Evolutionary conservation across 2,797 vertebrate species (phyloP), one percentile per base, ranked within the genome.

Genomic region (Nannoperca obscura): DNA sequence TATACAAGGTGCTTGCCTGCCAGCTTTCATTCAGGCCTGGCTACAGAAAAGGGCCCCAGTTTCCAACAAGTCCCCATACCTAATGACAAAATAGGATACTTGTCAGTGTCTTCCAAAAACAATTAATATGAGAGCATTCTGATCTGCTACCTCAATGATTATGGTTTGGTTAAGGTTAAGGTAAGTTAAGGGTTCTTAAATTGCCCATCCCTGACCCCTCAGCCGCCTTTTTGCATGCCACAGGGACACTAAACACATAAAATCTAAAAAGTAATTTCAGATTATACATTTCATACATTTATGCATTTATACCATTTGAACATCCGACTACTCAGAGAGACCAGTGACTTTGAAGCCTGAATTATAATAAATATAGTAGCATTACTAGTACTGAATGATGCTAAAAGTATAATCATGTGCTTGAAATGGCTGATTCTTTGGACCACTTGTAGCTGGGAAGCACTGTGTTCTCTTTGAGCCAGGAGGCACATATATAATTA

Each of bases 401-500:
- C 54, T 66, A 30, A 72, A 64, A 59, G 42, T 49, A 50, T 59
- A 74, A 91, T 92, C 88, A 92, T 92, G 89, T 88, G 78, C 86
- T 93, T 80, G 69, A 89, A 27, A 63, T 42, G 69, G 76, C 79
- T 92, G 90, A 91, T 89, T 91, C 86, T 78, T 76, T 81, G 78
- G 54, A 85, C 81, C 61, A 75, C 86, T 89, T 87, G 82, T 88
- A 80, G 84, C 88, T 87, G 66, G 58, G 79, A 91, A 89, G 85
- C 89, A 84, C 46, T 82, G 70, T 59, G 40, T 68, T 80, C n/a
- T 52, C 78, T 79, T 75, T 78, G 54, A 80, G 84, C 86, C 85
- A 67, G 68, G 62, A 89, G 88, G 86, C 82, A 84, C 86, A 88
- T 91, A 76, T 80, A 92, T 93, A 88, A 91, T 92, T 92, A 76